These are phyloP conservation scores for Petroica traversi DNA, from an alignment of 2,113 vertebrate species.

Conservation along the genomic window DNA sequence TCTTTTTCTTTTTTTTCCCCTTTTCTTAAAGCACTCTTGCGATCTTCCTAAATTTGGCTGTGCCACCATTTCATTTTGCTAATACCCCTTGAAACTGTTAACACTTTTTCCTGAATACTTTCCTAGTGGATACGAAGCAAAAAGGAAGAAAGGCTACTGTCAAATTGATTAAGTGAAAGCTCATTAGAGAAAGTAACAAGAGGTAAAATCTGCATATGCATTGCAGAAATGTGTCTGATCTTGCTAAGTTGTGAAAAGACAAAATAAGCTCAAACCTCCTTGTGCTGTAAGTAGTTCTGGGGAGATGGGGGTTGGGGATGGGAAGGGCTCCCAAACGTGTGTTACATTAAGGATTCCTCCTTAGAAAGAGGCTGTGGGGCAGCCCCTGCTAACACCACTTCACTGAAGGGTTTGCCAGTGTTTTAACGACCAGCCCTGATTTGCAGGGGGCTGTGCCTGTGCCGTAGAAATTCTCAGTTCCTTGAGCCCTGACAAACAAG, in stretches of 20 bases:
- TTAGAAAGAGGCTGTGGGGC: not conserved
- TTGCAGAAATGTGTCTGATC: slow-evolving; percentile 81
- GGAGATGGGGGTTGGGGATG: slow-evolving; percentile 52
- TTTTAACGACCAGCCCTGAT: not conserved
- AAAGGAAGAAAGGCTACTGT: slow-evolving; percentile 79
- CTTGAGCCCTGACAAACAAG: not conserved
- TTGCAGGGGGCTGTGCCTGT: not conserved
- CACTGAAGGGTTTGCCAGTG: slow-evolving; percentile 33
- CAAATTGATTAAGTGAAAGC: slow-evolving; percentile 82
- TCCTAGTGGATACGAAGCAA: slow-evolving; percentile 68
- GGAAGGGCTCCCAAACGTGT: slow-evolving; percentile 36
- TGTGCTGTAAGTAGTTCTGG: slow-evolving; percentile 64
- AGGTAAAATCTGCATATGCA: slow-evolving; percentile 82
- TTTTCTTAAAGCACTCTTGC: not conserved
- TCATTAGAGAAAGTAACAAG: slow-evolving; percentile 82
- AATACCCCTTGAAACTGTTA: slow-evolving; percentile 73
- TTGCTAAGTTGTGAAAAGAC: slow-evolving; percentile 75
- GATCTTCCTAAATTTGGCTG: slow-evolving; percentile 37
- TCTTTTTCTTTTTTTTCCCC: not conserved
- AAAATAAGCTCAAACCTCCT: slow-evolving; percentile 72
- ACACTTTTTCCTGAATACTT: slow-evolving; percentile 73
- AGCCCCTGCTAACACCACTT: slow-evolving; percentile 12
- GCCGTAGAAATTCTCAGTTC: not conserved
- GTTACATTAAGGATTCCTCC: slow-evolving; percentile 20
- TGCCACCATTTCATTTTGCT: slow-evolving; percentile 53